Evolutionary conservation across 2,797 vertebrate species (phyloP), one percentile per base, ranked within the genome.

Genomic region (Nothura maculosa): DNA sequence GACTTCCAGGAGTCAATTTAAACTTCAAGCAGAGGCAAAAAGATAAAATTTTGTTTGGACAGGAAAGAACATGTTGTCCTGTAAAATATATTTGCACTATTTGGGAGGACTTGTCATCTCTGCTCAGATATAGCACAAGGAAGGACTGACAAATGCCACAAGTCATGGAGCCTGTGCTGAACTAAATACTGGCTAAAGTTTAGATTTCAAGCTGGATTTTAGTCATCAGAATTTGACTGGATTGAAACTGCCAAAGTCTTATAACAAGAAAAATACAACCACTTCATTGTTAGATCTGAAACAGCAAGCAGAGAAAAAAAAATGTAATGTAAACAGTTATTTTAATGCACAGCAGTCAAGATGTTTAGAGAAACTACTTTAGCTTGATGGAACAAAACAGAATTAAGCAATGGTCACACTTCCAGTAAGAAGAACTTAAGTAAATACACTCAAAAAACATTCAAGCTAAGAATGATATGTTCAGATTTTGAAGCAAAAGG

Each of bases 321-420:
- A 68, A 85, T 91, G 87, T 69, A 90, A 87, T 43, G 36, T 17
- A 69, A 83, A 45, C 27, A 42, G 32, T 84, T 68, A 75, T 81
- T 81, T 74, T 89, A 77, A 85, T 43, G 16, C 27, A 40, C 12
- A 69, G 40, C 30, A 47, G 27, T 73, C 47, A 81, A 81, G 47
- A 58, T 1, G 0, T 68, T 78, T 8, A 86, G 21, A 76, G 68
- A 81, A 10, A n/a, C 10, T 72, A 36, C 21, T 89, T 81, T 2
- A 73, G 27, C 38, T 66, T 91, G 54, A 86, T 70, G 92, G 72
- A 83, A 85, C 78, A 87, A 42, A 36, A 9, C 19, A 87, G 85
- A 91, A 21, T 38, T 24, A 15, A 85, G 58, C 81, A 91, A 78
- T 50, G 91, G 12, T 67, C 73, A 52, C 21, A 40, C 10, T 76